Evolutionary conservation across 2,797 vertebrate species (phyloP), one percentile per base, ranked within the genome.

Genomic region (Molossus molossus): DNA sequence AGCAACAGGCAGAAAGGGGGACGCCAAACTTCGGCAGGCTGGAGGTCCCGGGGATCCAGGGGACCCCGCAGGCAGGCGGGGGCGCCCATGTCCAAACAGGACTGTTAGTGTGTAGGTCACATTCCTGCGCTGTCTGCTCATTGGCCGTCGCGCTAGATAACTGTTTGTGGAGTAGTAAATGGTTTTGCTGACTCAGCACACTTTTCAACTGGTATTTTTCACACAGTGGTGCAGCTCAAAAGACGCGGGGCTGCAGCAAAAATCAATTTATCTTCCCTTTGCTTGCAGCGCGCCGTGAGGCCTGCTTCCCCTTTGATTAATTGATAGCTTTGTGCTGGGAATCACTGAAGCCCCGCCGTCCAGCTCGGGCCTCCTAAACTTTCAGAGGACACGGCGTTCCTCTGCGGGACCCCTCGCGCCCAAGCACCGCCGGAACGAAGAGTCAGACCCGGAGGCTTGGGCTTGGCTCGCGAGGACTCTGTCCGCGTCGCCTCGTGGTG

Each of bases 111-210:
- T 99, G 99, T 99, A 99, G 99, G 99, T 99, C 99, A 99, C 99
- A 99, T 99, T 99, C 99, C 99, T 98, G 99, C 98, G 98, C 99
- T 98, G 99, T 99, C 99, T 99, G 98, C 99, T 99, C 99, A 99
- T 99, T 99, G 99, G 99, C 99, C 99, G 99, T 98, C 98, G 99
- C 99, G 99, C 99, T 99, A 99, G 99, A 99, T 99, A 99, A 99
- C 99, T 99, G 99, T 99, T 99, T 99, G 99, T 99, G 98, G 99
- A 99, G 99, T 99, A 99, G 99, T 99, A 99, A 99, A 99, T 99
- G 99, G 99, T 99, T 99, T 99, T 99, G 99, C 99, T 99, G 99
- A 98, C 99, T 99, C 99, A 99, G 99, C 99, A 99, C 98, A 98
- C 99, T 99, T 99, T 99, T 99, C 98, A 98, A 98, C 99, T 99